A percentile compares a stretch with the other conserved stretches of the same genome.
phyloP scores from a whole-genome alignment of 2,888 invertebrate genomes.

The Trachelus stipa region DNA sequence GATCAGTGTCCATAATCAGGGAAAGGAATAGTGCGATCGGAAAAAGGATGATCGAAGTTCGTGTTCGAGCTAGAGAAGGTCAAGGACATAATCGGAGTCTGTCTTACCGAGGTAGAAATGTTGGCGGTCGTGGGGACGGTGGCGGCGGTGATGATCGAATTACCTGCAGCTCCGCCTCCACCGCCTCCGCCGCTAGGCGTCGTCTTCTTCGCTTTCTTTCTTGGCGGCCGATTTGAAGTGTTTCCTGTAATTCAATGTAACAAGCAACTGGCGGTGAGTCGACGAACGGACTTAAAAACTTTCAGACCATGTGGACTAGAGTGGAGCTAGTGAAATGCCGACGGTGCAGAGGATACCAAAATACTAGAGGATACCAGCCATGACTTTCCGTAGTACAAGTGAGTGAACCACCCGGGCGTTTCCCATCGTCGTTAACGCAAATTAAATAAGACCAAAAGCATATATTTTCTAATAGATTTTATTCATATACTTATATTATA shows the following conservation, averaged over 20 bases:
- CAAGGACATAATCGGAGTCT: not conserved
- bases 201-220: conserved; percentile 71
- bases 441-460: conserved; percentile 50
- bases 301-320: conserved; percentile 1
- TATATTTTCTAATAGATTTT: conserved; percentile 67
- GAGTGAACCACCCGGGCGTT: not conserved
- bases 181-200: conserved; percentile 39
- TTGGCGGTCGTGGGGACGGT: conserved; percentile 33
- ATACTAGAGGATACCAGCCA: conserved; percentile 51
- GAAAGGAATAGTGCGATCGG: not conserved
- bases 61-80: not conserved
- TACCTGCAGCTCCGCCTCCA: not conserved
- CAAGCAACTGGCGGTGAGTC: conserved; percentile 47
- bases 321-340: conserved; percentile 52
- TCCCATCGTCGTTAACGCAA: conserved; percentile 17
- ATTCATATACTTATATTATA: conserved; percentile 67
- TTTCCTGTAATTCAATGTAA: conserved; percentile 61
- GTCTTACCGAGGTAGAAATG: conserved; percentile 56
- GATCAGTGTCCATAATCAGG: not conserved
- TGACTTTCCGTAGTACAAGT: conserved; percentile 24
- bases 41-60: not conserved
- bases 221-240: conserved; percentile 65
- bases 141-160: conserved; percentile 38
- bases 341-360: conserved; percentile 46
- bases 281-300: not conserved